Base-by-base conservation (phyloP, 2,888 invertebrate genomes). In the Bellardia bayeri region DNA sequence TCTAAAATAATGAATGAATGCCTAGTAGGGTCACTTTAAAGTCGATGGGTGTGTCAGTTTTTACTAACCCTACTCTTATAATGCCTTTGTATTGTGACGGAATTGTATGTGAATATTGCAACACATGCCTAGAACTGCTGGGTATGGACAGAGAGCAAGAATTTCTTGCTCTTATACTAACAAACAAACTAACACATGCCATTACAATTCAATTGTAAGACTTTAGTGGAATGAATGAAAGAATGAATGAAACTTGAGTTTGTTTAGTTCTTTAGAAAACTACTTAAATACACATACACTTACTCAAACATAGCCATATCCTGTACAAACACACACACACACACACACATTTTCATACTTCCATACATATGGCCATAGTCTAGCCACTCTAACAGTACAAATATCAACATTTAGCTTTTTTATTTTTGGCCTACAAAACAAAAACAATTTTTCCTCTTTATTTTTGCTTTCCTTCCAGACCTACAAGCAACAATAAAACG, bases 191-290 rank as follows among this genome's bases (percentile, higher is more conserved):
- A 49, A 66, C 14, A 66, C 14, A 49, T 5, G 66, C 42, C 58
- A 16, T 30, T 30, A 8, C 5, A 72, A 71, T 63, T 69, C 63
- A 79, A 69, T 75, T 71, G 82, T 45, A 75, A 40, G 63, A 42
- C 16, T 75, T 80, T 63, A 54, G 14, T 51, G 0, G 30, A 45
- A 45, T 69, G 23, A 37, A 76, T 42, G 23, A 16, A 71, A 0
- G 45, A 54, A 74, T 63, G 71, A 75, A 75, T n/a, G 54, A 69
- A 66, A 74, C 74, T 79, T 49, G 16, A 85, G 64, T 87, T 87
- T 82, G 64, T 75, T 75, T 82, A 71, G 87, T 79, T 49, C 85
- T 87, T 82, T 40, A 87, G 71, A 84, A 45, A 75, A 80, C 83
- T 66, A 81, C 81, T 84, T 81, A 85, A 81, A 81, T 80, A 66